These are phyloP conservation scores for Conus ventricosus DNA, from an alignment of 1,140 invertebrate genomes.

Conservation along the genomic window DNA sequence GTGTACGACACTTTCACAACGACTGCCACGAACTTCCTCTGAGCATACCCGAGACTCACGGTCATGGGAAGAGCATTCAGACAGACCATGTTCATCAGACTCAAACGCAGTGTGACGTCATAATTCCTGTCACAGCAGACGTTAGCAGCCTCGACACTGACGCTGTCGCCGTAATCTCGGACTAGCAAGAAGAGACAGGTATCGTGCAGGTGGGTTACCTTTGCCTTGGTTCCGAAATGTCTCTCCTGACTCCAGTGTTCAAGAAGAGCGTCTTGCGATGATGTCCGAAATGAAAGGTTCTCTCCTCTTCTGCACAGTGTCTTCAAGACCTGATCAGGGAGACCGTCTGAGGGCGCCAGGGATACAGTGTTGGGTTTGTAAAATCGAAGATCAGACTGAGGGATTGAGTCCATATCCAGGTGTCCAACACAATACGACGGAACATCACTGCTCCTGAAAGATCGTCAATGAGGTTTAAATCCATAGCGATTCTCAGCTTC, in stretches of 20 bases:
- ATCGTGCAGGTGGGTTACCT: slow-evolving; percentile 10
- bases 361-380: not conserved
- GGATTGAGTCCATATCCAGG: slow-evolving; percentile 1
- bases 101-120: slow-evolving; percentile 26
- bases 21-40: slow-evolving; percentile 23
- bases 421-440: not conserved
- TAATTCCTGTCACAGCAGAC: slow-evolving; percentile 22
- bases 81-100: slow-evolving; percentile 32
- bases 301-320: slow-evolving; percentile 7
- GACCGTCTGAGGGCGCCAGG: not conserved
- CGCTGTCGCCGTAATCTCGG: slow-evolving; percentile 27
- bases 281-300: not conserved
- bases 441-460: not conserved
- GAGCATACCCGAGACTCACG: not conserved
- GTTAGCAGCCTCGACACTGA: slow-evolving; percentile 28
- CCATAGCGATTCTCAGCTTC: slow-evolving; percentile 15
- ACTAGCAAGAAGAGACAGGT: slow-evolving; percentile 23
- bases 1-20: slow-evolving; percentile 34
- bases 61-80: slow-evolving; percentile 6
- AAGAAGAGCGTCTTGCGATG: not conserved
- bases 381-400: not conserved
- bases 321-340: not conserved
- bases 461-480: not conserved
- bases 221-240: slow-evolving; percentile 24
- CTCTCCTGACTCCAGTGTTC: slow-evolving; percentile 8